Conservation (phyloP, 2,888 invertebrate genomes). For the Ferrisia virgata region DNA sequence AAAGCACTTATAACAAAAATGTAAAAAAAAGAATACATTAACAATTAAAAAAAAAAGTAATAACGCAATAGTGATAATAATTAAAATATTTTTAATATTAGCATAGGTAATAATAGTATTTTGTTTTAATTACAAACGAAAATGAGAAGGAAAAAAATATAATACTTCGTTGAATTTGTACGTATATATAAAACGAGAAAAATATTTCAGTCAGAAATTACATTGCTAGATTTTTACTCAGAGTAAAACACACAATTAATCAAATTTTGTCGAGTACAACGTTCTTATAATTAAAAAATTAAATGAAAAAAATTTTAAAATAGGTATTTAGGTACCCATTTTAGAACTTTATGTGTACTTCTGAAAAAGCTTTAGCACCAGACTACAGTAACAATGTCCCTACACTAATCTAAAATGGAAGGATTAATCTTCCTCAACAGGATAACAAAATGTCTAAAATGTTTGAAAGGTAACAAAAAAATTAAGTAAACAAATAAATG, state of each 20-base stretch:
- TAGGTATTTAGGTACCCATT: not conserved
- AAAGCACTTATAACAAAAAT: not conserved
- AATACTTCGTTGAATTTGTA: slow-evolving; percentile 12
- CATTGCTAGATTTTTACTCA: not conserved
- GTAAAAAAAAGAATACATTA: not conserved
- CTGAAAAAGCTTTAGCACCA: slow-evolving; percentile 2
- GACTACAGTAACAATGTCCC: not conserved
- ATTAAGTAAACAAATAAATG: slow-evolving; percentile 35
- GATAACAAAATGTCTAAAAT: slow-evolving; percentile 38
- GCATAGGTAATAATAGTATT: not conserved
- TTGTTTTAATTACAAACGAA: not conserved
- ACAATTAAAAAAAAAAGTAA: no score
- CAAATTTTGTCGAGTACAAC: not conserved
- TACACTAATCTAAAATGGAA: slow-evolving; percentile 3
- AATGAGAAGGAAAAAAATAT: not conserved
- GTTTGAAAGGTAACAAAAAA: slow-evolving; percentile 43
- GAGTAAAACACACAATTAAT: not conserved
- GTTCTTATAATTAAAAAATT: not conserved
- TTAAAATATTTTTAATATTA: not conserved
- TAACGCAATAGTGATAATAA: not conserved
- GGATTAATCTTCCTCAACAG: not conserved
- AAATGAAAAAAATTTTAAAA: not conserved
- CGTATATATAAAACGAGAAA: not conserved
- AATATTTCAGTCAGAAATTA: not conserved
- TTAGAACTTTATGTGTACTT: not conserved